Conservation (phyloP, 2,113 vertebrate genomes). For the Elephas maximus region DNA sequence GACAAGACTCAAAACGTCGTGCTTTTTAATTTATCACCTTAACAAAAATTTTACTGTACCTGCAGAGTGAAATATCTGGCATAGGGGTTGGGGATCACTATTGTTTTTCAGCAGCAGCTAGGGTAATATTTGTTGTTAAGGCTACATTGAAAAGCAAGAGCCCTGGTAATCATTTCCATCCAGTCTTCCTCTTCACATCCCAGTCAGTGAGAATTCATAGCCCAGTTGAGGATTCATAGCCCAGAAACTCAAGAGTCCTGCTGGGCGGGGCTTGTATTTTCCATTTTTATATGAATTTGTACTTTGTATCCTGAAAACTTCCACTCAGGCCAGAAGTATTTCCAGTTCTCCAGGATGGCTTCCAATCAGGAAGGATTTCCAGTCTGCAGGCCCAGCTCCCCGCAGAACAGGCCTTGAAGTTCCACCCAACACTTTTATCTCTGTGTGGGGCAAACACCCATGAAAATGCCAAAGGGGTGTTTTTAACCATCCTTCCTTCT, state of each 20-base stretch:
- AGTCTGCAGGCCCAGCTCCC: not conserved
- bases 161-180: not conserved
- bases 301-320: not conserved
- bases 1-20: not conserved
- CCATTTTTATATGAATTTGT: not conserved
- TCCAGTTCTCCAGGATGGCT: not conserved
- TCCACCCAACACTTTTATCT: conserved; percentile 15
- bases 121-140: not conserved
- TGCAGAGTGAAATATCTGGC: not conserved
- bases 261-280: not conserved
- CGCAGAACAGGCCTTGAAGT: not conserved
- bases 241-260: not conserved
- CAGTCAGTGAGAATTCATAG: not conserved
- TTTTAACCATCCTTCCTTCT: conserved; percentile 4
- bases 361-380: conserved; percentile 26
- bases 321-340: not conserved
- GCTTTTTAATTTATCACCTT: not conserved
- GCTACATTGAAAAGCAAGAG: not conserved
- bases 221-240: not conserved
- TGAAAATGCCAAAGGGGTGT: conserved; percentile 22
- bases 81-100: too few species aligned
- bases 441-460: conserved; percentile 60
- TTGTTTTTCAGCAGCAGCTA: not conserved
- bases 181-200: not conserved
- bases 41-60: not conserved